Conservation (phyloP, 2,888 invertebrate species). For the Acholoe squamosa region DNA sequence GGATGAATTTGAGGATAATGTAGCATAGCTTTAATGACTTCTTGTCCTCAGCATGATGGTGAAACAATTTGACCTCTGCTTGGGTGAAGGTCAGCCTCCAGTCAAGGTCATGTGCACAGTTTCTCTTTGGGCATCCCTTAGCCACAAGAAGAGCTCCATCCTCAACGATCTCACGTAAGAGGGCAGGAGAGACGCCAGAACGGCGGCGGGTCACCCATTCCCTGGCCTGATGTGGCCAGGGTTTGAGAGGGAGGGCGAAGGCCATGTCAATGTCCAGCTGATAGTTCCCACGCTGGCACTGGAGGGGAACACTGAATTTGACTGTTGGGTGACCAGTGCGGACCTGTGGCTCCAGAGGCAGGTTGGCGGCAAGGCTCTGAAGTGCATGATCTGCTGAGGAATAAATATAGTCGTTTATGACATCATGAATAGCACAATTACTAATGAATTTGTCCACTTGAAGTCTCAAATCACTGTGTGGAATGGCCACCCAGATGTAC, state of each 20-base stretch:
- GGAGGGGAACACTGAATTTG: background rate
- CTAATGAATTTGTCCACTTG: background rate
- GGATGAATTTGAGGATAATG: background rate
- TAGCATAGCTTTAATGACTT: slow-evolving; percentile 5
- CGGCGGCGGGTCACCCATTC: background rate
- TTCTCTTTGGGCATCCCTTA: background rate
- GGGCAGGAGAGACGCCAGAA: background rate
- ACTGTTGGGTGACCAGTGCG: background rate
- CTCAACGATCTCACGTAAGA: background rate
- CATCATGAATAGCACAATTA: background rate
- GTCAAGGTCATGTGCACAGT: slow-evolving; percentile 15
- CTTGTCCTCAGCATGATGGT: background rate
- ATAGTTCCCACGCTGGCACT: background rate
- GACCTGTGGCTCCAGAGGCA: background rate
- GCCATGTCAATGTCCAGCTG: slow-evolving; percentile 9
- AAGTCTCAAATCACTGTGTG: background rate
- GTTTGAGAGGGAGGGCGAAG: slow-evolving; percentile 12
- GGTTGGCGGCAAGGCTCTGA: background rate
- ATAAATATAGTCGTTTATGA: background rate
- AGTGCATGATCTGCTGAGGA: background rate
- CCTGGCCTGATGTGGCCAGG: background rate
- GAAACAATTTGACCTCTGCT: slow-evolving; percentile 17
- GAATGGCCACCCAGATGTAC: background rate
- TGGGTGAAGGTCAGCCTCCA: slow-evolving; percentile 6
- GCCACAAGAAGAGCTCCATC: background rate